phyloP scores from a whole-genome alignment of 2,888 invertebrate genomes.

The Drosophila maculinotata region DNA sequence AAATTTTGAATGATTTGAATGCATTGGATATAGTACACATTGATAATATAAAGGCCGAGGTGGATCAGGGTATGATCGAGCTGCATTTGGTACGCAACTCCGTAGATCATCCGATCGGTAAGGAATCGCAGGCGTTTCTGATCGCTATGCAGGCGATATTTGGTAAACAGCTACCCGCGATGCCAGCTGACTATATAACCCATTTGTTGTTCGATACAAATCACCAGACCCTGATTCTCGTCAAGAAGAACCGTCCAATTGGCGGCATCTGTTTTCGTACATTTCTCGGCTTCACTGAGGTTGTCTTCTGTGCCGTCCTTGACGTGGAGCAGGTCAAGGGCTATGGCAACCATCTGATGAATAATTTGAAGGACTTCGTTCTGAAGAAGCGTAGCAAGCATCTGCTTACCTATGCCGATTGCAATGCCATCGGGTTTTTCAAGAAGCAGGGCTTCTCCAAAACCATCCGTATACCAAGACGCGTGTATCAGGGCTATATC shows the following conservation, averaged over 20 bases:
- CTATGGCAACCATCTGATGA: constrained; percentile 99
- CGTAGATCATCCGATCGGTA: constrained; percentile 86
- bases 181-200: constrained; percentile 98
- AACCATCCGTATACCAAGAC: constrained; percentile 93
- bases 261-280: constrained; percentile 99
- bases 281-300: constrained; percentile 98
- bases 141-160: constrained; percentile 95
- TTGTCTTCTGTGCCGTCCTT: constrained; percentile 98
- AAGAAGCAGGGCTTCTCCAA: constrained; percentile 98
- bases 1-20: not conserved
- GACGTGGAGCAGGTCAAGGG: constrained; percentile 98
- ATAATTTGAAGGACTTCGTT: constrained; percentile 98
- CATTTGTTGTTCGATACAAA: constrained; percentile 97
- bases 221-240: constrained; percentile 95
- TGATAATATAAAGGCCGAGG: constrained; percentile 3
- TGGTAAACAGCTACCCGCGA: constrained; percentile 96
- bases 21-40: not conserved
- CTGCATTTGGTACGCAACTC: constrained; percentile 8
- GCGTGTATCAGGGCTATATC: constrained; percentile 95
- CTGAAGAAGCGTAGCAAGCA: constrained; percentile 94
- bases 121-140: constrained; percentile 95
- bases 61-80: not conserved
- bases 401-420: constrained; percentile 98
- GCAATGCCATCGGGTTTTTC: constrained; percentile 97
- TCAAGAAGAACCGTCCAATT: constrained; percentile 93